These are phyloP conservation scores for Kryptolebias ocellatus DNA, from an alignment of 2,797 vertebrate genomes.

Conservation along the genomic window DNA sequence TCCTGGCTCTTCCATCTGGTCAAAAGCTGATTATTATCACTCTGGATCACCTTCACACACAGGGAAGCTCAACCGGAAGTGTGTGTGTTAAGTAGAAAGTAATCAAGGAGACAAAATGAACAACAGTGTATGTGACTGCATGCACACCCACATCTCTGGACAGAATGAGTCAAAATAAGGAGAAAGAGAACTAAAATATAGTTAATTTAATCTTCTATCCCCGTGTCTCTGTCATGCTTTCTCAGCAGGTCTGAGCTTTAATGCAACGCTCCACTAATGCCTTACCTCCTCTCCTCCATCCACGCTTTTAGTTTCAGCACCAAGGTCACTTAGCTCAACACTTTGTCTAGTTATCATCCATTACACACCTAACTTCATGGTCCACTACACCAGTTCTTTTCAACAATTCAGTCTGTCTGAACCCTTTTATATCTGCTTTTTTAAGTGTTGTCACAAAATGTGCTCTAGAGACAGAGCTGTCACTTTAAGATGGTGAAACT, in stretches of 20 bases:
- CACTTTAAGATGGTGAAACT: background rate
- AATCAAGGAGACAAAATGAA: background rate
- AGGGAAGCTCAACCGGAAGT: constrained; percentile 18
- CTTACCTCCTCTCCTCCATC: constrained; percentile 38
- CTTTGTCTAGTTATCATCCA: constrained; percentile 23
- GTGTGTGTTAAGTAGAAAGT: constrained; percentile 1
- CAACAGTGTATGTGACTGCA: background rate
- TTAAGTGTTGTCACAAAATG: background rate
- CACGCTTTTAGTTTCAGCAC: constrained; percentile 30
- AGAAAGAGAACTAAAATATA: background rate
- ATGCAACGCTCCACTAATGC: constrained; percentile 28
- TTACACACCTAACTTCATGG: constrained; percentile 10
- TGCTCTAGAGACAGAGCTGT: background rate
- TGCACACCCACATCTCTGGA: background rate
- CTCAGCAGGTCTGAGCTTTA: constrained; percentile 23
- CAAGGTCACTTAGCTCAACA: constrained; percentile 48
- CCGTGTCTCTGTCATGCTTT: constrained; percentile 28
- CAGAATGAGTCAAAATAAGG: constrained; percentile 3
- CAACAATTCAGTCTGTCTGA: constrained; percentile 5
- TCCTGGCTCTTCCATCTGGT: constrained; percentile 34
- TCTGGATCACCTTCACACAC: constrained; percentile 65
- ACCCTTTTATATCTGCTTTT: constrained; percentile 2
- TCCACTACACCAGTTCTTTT: background rate
- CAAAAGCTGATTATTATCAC: constrained; percentile 59
- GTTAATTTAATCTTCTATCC: constrained; percentile 43